Evolutionary conservation across 2,888 invertebrate species (phyloP).

Genomic region (Torymus texanus): DNA sequence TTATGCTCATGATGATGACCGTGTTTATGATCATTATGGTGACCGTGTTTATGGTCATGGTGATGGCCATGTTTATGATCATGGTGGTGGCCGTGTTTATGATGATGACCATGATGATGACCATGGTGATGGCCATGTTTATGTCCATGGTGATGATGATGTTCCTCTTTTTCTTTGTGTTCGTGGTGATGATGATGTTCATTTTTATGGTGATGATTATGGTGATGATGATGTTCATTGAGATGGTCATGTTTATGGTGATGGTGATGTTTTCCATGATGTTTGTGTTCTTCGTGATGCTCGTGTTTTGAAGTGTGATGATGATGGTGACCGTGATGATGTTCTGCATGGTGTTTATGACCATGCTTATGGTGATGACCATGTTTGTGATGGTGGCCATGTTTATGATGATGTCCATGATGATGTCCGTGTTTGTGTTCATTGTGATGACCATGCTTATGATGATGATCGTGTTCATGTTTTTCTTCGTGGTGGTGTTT

Average conservation of each 20-base stretch:
- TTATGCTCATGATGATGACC: conserved; percentile 55
- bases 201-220: conserved; percentile 54
- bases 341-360: conserved; percentile 47
- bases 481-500: too few species aligned
- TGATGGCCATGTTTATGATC: conserved; percentile 55
- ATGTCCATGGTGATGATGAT: conserved; percentile 54
- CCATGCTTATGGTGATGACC: conserved; percentile 46
- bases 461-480: conserved; percentile 35
- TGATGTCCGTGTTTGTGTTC: conserved; percentile 35
- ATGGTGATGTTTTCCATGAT: conserved; percentile 55
- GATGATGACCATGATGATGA: conserved; percentile 49
- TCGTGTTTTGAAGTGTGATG: conserved; percentile 54
- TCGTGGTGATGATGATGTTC: conserved; percentile 56
- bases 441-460: conserved; percentile 47
- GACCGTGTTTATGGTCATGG: conserved; percentile 55
- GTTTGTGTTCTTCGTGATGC: conserved; percentile 55
- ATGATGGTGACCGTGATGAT: conserved; percentile 52
- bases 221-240: conserved; percentile 56
- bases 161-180: conserved; percentile 52
- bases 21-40: conserved; percentile 54
- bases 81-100: conserved; percentile 54
- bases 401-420: conserved; percentile 39
- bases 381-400: conserved; percentile 43
- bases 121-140: conserved; percentile 35
- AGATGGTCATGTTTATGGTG: conserved; percentile 55